Percentiles rank a stretch among this genome's conserved stretches.
Evolutionary conservation across 2,113 vertebrate species (phyloP).

Genomic region (Rhinogobius similis): DNA sequence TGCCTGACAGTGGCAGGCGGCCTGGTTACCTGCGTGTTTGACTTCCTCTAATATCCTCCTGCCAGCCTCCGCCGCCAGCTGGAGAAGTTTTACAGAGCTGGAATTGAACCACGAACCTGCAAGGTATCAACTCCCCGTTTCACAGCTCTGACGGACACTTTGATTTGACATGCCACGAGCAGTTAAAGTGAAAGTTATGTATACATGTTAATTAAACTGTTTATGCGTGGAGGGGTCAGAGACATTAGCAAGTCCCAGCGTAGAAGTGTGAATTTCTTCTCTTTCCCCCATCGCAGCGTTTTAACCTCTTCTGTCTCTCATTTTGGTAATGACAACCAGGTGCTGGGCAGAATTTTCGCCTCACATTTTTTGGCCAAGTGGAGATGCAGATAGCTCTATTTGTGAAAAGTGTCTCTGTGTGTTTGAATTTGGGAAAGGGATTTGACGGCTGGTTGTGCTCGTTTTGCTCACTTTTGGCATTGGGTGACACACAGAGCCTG

Average conservation of each 20-base stretch:
- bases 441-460: conserved; percentile 57
- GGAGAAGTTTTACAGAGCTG: conserved; percentile 64
- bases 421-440: conserved; percentile 67
- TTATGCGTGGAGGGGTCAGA: conserved; percentile 88
- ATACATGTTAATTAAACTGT: conserved; percentile 91
- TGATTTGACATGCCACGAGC: conserved; percentile 86
- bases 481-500: conserved; percentile 41
- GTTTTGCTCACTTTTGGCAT: conserved; percentile 54
- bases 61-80: conserved; percentile 63
- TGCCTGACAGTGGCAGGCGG: background rate
- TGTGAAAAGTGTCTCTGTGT: conserved; percentile 73
- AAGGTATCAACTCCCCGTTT: conserved; percentile 84
- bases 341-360: conserved; percentile 63
- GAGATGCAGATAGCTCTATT: conserved; percentile 70
- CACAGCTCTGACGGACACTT: conserved; percentile 86
- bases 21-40: conserved; percentile 50
- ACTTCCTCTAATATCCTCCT: conserved; percentile 36
- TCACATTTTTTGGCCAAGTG: conserved; percentile 64
- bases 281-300: conserved; percentile 70
- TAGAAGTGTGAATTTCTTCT: conserved; percentile 82
- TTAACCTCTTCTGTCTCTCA: conserved; percentile 79
- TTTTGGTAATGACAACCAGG: conserved; percentile 79
- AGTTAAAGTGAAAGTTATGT: conserved; percentile 83
- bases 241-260: conserved; percentile 88
- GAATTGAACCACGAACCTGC: conserved; percentile 81